A percentile compares a stretch with the other conserved stretches of the same genome.
phyloP scores from a whole-genome alignment of 2,113 vertebrate species.

The Puffinus mauretanicus region DNA sequence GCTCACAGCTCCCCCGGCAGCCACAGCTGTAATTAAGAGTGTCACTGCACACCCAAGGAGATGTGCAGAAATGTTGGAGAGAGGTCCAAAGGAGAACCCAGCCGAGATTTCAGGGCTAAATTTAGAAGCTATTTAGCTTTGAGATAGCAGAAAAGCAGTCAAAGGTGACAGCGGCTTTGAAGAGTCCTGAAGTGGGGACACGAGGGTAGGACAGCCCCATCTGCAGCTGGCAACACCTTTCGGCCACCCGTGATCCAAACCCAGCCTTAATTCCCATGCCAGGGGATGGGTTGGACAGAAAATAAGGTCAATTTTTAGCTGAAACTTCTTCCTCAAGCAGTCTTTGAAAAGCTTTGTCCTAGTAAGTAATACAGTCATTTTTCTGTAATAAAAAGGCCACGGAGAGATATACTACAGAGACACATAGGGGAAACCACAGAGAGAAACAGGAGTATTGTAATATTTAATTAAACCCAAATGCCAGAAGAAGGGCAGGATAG shows the following conservation, averaged over 20 bases:
- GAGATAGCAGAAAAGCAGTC: not conserved
- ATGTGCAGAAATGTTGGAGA: not conserved
- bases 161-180: not conserved
- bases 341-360: not conserved
- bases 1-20: conserved; percentile 18
- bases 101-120: not conserved
- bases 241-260: not conserved
- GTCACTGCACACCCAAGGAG: conserved; percentile 8
- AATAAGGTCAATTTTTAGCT: not conserved
- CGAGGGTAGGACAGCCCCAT: not conserved
- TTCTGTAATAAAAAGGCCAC: not conserved
- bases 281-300: not conserved
- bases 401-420: not conserved
- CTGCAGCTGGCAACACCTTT: not conserved
- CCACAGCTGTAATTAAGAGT: conserved; percentile 42
- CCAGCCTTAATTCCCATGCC: not conserved
- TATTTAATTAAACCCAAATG: not conserved
- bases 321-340: not conserved
- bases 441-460: not conserved
- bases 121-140: conserved; percentile 27
- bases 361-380: not conserved
- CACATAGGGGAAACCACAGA: not conserved
- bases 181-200: not conserved
- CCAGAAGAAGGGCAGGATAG: not conserved
- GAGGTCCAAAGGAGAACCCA: conserved; percentile 1